Evolutionary conservation across 2,888 invertebrate species (phyloP).

Genomic region (Scaptomyza caliginosa): DNA sequence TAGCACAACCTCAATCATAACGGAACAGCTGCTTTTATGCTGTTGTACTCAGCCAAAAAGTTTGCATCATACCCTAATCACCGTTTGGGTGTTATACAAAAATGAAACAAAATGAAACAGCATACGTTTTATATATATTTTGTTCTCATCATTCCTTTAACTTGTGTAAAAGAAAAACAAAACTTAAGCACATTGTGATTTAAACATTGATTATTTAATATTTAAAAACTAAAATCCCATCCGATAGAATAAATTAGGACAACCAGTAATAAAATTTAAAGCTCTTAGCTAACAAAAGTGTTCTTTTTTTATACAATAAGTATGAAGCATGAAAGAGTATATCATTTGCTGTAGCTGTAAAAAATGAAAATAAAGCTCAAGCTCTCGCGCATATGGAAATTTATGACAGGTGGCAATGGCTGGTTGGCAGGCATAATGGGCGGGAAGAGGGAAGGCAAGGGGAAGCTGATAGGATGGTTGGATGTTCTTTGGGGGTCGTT

Average conservation of each 20-base stretch:
- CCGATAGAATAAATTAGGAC: too few relatives aligned
- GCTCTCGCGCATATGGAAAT: conserved; percentile 71
- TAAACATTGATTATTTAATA: too few relatives aligned
- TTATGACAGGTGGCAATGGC: conserved; percentile 76
- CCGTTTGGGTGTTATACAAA: too few relatives aligned
- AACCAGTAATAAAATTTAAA: too few relatives aligned
- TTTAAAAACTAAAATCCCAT: too few relatives aligned
- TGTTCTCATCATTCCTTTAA: not conserved
- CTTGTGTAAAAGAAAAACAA: too few relatives aligned
- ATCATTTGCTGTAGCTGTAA: conserved; percentile 22
- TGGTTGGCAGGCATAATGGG: conserved; percentile 31
- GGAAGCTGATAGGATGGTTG: conserved; percentile 20
- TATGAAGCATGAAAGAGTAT: conserved; percentile 42
- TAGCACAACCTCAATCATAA: conserved; percentile 35
- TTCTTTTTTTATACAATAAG: too few relatives aligned
- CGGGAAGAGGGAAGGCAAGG: not conserved
- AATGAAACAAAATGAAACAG: conserved; percentile 32
- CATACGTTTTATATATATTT: conserved; percentile 13
- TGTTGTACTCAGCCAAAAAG: conserved; percentile 44
- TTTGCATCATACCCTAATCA: conserved; percentile 49
- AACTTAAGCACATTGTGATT: too few relatives aligned
- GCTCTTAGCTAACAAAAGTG: too few relatives aligned
- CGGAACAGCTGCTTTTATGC: conserved; percentile 69
- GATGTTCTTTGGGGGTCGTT: conserved; percentile 45
- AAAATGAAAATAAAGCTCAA: conserved; percentile 36